phyloP scores from a whole-genome alignment of 2,797 vertebrate species.

The Girardinus metallicus region DNA sequence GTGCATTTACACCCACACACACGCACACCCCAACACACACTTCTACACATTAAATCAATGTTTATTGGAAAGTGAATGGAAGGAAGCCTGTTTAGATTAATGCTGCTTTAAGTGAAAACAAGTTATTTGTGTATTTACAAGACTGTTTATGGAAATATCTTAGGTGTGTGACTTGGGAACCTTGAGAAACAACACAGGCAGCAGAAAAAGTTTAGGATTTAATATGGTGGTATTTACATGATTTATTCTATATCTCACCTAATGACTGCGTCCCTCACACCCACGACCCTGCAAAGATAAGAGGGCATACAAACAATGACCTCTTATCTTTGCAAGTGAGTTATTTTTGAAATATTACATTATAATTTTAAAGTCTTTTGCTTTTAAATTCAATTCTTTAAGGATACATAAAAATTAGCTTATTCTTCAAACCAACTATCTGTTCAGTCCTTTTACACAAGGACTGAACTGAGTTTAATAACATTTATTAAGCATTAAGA shows the following conservation, averaged over 20 bases:
- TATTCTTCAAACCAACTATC: too few relatives aligned
- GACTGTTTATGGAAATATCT: constrained; percentile 8
- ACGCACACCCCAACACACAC: not conserved
- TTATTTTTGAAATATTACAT: too few relatives aligned
- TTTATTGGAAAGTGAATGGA: constrained; percentile 31
- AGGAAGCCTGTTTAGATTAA: constrained; percentile 17
- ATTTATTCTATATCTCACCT: not conserved
- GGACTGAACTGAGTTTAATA: too few relatives aligned
- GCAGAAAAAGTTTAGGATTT: not conserved
- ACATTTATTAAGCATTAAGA: too few relatives aligned
- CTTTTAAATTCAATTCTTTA: too few relatives aligned
- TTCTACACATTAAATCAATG: constrained; percentile 51
- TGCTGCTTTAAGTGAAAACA: constrained; percentile 3
- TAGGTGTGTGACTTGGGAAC: constrained; percentile 22
- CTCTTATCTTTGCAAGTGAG: too few relatives aligned
- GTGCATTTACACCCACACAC: not conserved
- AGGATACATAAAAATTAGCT: too few relatives aligned
- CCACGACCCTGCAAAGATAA: too few relatives aligned
- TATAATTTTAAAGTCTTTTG: too few relatives aligned
- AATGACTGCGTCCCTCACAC: too few relatives aligned
- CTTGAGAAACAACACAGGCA: constrained; percentile 5
- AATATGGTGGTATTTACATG: not conserved
- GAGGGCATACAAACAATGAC: too few relatives aligned
- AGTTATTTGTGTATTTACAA: constrained; percentile 12
- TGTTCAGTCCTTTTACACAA: too few relatives aligned